Base-by-base conservation (phyloP, 2,797 vertebrate genomes). In the Nothura maculosa region DNA sequence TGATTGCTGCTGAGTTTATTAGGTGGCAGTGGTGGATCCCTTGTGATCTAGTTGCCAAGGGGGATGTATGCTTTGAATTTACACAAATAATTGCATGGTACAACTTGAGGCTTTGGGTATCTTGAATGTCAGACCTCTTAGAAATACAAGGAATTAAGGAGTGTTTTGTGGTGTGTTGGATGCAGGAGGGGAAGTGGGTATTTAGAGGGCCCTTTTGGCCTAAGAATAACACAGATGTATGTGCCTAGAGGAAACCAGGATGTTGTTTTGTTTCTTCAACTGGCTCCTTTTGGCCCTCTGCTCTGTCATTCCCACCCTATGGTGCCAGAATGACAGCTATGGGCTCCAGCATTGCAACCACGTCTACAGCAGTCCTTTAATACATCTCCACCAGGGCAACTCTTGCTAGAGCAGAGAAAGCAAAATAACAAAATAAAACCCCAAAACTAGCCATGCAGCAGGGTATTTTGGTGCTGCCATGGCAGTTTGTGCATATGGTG, bases 71-170 rank as follows among this genome's bases (percentile, higher is more conserved):
- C 28, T 58, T 18, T 24, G 81, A 88, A 28, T 45, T n/a, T 61
- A 36, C 34, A 47, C 72, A 74, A 40, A 61, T 79, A 38, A 43
- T 87, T 86, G 81, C 43, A 30, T 1, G 36, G 54, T 90, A 78
- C 43, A 34, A 77, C 68, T n/a, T 40, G 92, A 94, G 86, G 83
- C 78, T 95, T 90, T 72, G 38, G 40, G 25, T 75, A 28, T n/a
- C 58, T 36, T 80, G 78, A 70, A 80, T 80, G 92, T 82, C 32
- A 77, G 79, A 36, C 72, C 83, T 95, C 70, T 92, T 64, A 93
- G 93, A 72, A 6, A 57, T 11, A 60, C 48, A 74, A 47, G 55
- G 50, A 60, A 9, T 32, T 60, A 28, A 62, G 74, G 73, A 74
- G 30, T 1, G 1, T 40, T 62, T 63, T 85, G 77, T 76, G 85